Percentiles rank a stretch among this genome's conserved stretches.
Conservation (phyloP, 2,888 invertebrate species). For the Cistogaster globosa region DNA sequence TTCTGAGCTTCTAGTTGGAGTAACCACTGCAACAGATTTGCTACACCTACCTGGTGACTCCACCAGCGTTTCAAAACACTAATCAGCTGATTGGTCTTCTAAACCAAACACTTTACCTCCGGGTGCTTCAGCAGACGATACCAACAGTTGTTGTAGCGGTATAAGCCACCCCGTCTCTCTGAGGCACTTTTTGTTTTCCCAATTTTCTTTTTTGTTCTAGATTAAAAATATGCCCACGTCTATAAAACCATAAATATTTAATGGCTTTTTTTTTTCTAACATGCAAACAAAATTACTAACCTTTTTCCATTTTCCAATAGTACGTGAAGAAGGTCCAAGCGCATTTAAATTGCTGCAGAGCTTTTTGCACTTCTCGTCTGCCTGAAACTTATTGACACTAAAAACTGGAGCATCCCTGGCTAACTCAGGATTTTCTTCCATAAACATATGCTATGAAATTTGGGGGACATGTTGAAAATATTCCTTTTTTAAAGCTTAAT, state of each 20-base stretch:
- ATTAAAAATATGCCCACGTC: no score
- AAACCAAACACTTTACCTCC: constrained; percentile 3
- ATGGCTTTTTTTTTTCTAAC: no score
- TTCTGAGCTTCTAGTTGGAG: no score
- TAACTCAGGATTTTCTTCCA: constrained; percentile 40
- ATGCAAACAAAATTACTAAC: neutral
- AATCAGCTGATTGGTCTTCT: neutral
- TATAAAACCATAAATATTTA: no score
- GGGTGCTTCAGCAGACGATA: constrained; percentile 9
- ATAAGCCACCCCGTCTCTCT: constrained; percentile 2
- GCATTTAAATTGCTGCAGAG: neutral
- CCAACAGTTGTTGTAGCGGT: neutral
- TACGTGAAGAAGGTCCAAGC: constrained; percentile 1
- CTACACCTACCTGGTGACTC: neutral
- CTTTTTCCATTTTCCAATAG: constrained; percentile 44
- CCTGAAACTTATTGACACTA: constrained; percentile 6
- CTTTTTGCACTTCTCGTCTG: constrained; percentile 21
- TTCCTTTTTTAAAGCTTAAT: no score
- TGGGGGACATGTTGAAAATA: no score
- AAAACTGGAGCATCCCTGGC: no score
- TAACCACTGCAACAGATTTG: constrained; percentile 2
- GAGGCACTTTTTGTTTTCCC: constrained; percentile 14
- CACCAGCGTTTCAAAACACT: constrained; percentile 7
- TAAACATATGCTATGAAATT: neutral
- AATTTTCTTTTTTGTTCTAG: constrained; percentile 23